Evolutionary conservation across 2,888 invertebrate species (phyloP).

Genomic region (Drosophila hawaiiensis): DNA sequence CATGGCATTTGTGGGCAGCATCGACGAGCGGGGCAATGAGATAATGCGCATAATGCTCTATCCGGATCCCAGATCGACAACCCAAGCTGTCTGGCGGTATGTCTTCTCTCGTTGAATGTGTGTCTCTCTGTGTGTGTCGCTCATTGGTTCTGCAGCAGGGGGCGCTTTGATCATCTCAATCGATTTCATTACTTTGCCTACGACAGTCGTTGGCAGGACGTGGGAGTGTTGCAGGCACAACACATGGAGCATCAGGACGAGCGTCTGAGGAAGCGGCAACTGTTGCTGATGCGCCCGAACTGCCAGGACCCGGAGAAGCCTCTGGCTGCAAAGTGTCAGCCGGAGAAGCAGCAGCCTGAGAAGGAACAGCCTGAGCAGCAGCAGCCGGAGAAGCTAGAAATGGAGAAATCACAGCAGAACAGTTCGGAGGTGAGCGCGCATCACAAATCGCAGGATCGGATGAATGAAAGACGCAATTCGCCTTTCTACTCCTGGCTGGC

Average conservation of each 20-base stretch:
- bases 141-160: constrained; percentile 17
- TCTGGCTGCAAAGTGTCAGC: neutral
- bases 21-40: constrained; percentile 47
- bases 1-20: constrained; percentile 50
- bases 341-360: neutral
- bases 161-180: constrained; percentile 36
- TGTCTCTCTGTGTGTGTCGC: no score
- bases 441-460: neutral
- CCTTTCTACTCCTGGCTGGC: constrained; percentile 42
- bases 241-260: no score
- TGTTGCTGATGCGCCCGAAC: neutral
- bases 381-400: neutral
- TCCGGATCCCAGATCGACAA: constrained; percentile 10
- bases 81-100: neutral
- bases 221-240: neutral
- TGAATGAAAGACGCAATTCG: neutral
- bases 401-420: neutral
- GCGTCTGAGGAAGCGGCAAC: no score
- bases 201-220: neutral
- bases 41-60: constrained; percentile 36
- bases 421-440: neutral
- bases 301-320: neutral
- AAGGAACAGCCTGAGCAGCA: no score
- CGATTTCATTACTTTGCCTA: constrained; percentile 37
- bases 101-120: neutral